Conservation (phyloP, 2,113 vertebrate genomes). For the Irena cyanogastra region DNA sequence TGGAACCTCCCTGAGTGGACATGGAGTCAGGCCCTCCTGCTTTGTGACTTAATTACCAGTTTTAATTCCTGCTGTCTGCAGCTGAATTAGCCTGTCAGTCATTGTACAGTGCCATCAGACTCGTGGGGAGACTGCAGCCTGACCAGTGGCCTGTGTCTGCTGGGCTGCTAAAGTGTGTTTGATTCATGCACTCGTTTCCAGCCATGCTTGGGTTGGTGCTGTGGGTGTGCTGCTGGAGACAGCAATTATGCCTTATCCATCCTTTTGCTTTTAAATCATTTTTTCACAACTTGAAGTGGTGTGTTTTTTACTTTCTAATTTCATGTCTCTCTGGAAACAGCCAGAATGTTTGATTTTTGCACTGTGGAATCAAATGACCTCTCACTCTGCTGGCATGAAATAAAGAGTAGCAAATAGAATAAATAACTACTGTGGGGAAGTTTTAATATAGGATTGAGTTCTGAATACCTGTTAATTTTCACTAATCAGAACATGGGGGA, state of each 20-base stretch:
- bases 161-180: accelerated
- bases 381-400: background rate
- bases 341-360: background rate
- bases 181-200: background rate
- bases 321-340: background rate
- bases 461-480: slow-evolving; percentile 41
- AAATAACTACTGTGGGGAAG: slow-evolving; percentile 35
- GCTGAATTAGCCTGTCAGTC: background rate
- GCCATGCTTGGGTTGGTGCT: accelerated
- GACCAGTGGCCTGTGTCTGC: background rate
- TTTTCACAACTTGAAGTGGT: background rate
- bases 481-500: background rate
- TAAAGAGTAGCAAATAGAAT: background rate
- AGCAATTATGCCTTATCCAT: background rate
- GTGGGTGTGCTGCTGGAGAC: background rate
- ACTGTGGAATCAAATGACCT: background rate
- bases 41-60: background rate
- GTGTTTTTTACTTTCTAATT: background rate
- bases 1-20: background rate
- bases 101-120: background rate
- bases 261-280: background rate
- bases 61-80: background rate
- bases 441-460: slow-evolving; percentile 58
- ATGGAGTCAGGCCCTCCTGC: background rate
- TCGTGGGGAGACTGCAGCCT: no score